Evolutionary conservation across 2,888 invertebrate genomes (phyloP), one percentile per base, ranked within the genome.

Genomic region (Asteroscopus sphinx): DNA sequence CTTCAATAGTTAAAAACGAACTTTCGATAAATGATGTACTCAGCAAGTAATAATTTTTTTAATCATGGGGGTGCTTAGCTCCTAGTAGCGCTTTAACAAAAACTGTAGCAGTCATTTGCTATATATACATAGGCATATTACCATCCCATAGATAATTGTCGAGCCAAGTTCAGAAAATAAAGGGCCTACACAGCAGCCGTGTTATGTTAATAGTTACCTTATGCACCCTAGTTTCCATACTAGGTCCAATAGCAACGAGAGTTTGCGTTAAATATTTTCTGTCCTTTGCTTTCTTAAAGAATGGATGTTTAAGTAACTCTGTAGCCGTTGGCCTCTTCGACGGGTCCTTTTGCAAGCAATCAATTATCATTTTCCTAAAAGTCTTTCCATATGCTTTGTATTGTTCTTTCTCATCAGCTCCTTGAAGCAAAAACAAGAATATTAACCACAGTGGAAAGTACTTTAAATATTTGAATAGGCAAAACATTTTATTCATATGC

Each of bases 351-450:
- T 99, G 99, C 68, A 99, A 95, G 89, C 99, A 99, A 85, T 99
- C 99, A 9, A 97, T 95, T 65, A 99, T 98, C 97, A 99, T 98
- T 94, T 99, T 99, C 48, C 99, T 96, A 94, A 99, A 99, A 47
- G 98, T 98, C 94, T 99, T 99, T 21, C 99, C 99, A 83, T 99
- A 99, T 0, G 96, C 97, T 94, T 99, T 99, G 88, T 99, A 99
- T 90, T 99, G 99, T 85, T 99, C 99, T 88, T 98, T 99, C 79
- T 99, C 98, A 76, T 99, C 99, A 0, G 99, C 97, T 47, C 97
- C 97, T 82, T 57, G 3, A 42, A 65, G 17, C 17, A 37, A 39
- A 44, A 33, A 44, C 8, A 51, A 25, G 12, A 4, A 35, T 45
- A 4, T 33, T 4, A 48, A 25, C 12, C 3, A 40, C 4, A 6